phyloP scores from a whole-genome alignment of 2,888 invertebrate species.

The Yponomeuta plumbellus region DNA sequence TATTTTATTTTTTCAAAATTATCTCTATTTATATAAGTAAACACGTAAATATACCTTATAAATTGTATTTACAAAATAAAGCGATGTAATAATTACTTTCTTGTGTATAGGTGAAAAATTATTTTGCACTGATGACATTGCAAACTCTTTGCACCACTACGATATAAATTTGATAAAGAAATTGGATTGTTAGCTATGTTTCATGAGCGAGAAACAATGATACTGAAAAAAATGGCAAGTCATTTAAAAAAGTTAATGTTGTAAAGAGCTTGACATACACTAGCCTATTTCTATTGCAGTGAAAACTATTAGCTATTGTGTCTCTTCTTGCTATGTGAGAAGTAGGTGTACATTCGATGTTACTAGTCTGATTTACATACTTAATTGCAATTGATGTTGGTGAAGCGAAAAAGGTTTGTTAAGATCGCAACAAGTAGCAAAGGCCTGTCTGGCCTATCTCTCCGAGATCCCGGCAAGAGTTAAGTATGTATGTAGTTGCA shows the following conservation, averaged over 20 bases:
- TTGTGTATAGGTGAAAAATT: conserved; percentile 37
- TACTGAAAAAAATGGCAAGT: neutral
- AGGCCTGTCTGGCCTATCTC: too few species aligned
- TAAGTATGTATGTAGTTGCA: too few species aligned
- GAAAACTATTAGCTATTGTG: conserved; percentile 55
- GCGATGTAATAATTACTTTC: conserved; percentile 51
- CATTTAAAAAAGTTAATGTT: neutral
- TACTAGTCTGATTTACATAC: conserved; percentile 1
- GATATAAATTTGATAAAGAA: conserved; percentile 7
- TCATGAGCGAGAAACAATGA: conserved; percentile 4
- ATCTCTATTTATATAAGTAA: conserved; percentile 72
- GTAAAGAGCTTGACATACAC: conserved; percentile 20
- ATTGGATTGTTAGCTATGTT: neutral
- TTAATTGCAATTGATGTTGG: too few species aligned
- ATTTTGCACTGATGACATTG: conserved; percentile 22
- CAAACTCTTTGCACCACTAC: conserved; percentile 14
- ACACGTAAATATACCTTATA: conserved; percentile 72
- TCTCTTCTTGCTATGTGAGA: conserved; percentile 41
- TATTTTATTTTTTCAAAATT: conserved; percentile 55
- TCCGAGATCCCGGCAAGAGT: too few species aligned
- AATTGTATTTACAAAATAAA: conserved; percentile 74
- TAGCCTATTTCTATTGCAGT: conserved; percentile 57
- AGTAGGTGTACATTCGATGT: conserved; percentile 15
- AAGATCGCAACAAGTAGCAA: too few species aligned
- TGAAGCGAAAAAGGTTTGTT: too few species aligned